Evolutionary conservation across 2,113 vertebrate species (phyloP), one percentile per base, ranked within the genome.

Genomic region (Zosterops hypoxanthus): DNA sequence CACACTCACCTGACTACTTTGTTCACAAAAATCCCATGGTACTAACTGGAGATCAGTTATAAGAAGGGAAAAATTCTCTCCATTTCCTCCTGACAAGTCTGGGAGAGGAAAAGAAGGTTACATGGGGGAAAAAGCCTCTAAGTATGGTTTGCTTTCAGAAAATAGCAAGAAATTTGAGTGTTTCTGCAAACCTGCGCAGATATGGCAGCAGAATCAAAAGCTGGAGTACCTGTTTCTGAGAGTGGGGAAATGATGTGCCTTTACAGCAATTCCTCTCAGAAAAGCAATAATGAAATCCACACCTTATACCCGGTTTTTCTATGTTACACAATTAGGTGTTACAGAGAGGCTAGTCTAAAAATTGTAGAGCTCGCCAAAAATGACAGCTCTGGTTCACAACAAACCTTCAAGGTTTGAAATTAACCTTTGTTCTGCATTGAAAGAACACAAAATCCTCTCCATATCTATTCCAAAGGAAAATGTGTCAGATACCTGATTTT

Each of bases 41-140:
- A 16, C n/a, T 36, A 49, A 46, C 53, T 0, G 0, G 46, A 55
- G 11, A 15, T 39, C 5, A 1, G 16, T 24, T 21, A 42, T 1
- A 4, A 61, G 7, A 23, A 41, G 7, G 34, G 6, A 36, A 78
- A 77, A 88, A 9, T 13, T 52, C 26, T 36, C 46, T 66, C 59
- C 1, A 1, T 55, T 88, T 90, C 65, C 39, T 82, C n/a, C 39
- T 24, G 23, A 69, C 22, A 41, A 11, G 17, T 33, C 20, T 5
- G 72, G 41, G 15, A 50, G 12, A 53, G 17, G 21, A 90, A 75
- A 92, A 78, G 24, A 7, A 85, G 20, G 5, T 52, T 22, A 59
- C 1, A 0, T 8, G 14, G 12, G 17, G 9, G 3, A n/a, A 47
- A 81, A 17, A 63, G 9, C 12, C 0, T 1, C 36, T 36, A 55